These are phyloP conservation scores for Amphipyra berbera DNA, from an alignment of 2,888 invertebrate genomes.

Conservation along the genomic window DNA sequence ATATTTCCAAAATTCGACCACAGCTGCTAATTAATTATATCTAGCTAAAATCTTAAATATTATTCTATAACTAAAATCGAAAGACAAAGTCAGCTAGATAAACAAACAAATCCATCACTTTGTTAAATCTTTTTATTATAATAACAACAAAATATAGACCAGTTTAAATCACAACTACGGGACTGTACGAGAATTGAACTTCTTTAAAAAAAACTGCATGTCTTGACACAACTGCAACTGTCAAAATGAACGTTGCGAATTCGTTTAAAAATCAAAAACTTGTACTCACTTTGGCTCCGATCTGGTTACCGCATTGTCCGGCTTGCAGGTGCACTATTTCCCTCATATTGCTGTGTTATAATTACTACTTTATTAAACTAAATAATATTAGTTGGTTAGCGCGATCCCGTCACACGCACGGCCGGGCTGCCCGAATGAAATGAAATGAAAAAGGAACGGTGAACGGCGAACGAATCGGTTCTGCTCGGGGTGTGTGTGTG, in stretches of 20 bases:
- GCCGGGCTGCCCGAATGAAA: conserved; percentile 74
- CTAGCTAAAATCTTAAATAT: too few relatives aligned
- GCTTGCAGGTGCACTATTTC: conserved; percentile 96
- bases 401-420: conserved; percentile 70
- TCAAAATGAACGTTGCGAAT: conserved; percentile 58
- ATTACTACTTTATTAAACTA: conserved; percentile 64
- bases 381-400: conserved; percentile 54
- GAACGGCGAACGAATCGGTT: conserved; percentile 63
- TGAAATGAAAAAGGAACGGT: conserved; percentile 74
- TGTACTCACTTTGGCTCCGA: conserved; percentile 90
- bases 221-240: conserved; percentile 32
- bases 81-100: too few relatives aligned
- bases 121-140: too few relatives aligned
- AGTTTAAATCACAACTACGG: too few relatives aligned
- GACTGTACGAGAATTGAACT: too few relatives aligned
- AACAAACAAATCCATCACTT: too few relatives aligned
- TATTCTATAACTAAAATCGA: too few relatives aligned
- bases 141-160: too few relatives aligned
- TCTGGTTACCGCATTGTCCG: conserved; percentile 96
- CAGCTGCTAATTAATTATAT: neutral
- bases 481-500: conserved; percentile 80
- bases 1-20: neutral
- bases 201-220: neutral
- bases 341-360: conserved; percentile 90
- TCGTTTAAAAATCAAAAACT: conserved; percentile 53